These are phyloP conservation scores for Anas acuta DNA, from an alignment of 2,797 vertebrate genomes.

Conservation along the genomic window DNA sequence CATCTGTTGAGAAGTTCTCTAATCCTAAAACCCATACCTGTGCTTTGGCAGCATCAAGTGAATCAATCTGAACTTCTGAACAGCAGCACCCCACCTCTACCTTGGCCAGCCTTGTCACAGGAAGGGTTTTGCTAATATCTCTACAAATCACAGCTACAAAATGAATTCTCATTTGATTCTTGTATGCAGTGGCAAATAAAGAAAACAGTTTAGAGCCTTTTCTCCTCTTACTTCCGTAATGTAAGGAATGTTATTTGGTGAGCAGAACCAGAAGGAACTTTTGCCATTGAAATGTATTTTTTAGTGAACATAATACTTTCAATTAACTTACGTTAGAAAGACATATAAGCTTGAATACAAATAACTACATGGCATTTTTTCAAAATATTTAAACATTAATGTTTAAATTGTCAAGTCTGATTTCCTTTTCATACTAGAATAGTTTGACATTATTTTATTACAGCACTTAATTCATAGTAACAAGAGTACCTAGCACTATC, in stretches of 20 bases:
- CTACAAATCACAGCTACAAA: background rate
- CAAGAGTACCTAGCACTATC: background rate
- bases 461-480: background rate
- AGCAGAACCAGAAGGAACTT: background rate
- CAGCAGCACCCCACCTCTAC: background rate
- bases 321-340: background rate
- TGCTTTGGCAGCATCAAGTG: background rate
- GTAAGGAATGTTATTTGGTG: background rate
- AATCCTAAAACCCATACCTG: background rate
- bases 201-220: background rate
- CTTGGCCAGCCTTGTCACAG: background rate
- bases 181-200: background rate
- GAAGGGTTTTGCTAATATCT: background rate
- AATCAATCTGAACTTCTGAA: background rate
- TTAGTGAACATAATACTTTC: background rate
- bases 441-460: background rate
- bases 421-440: background rate
- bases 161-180: background rate
- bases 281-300: rapidly evolving
- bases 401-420: background rate
- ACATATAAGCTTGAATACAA: background rate
- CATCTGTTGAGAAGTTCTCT: background rate
- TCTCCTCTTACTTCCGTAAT: background rate
- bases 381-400: background rate
- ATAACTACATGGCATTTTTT: background rate